A percentile compares a stretch with the other conserved stretches of the same genome.
phyloP scores from a whole-genome alignment of 1,140 invertebrate species.

The Aphelenchoides fujianensis region DNA sequence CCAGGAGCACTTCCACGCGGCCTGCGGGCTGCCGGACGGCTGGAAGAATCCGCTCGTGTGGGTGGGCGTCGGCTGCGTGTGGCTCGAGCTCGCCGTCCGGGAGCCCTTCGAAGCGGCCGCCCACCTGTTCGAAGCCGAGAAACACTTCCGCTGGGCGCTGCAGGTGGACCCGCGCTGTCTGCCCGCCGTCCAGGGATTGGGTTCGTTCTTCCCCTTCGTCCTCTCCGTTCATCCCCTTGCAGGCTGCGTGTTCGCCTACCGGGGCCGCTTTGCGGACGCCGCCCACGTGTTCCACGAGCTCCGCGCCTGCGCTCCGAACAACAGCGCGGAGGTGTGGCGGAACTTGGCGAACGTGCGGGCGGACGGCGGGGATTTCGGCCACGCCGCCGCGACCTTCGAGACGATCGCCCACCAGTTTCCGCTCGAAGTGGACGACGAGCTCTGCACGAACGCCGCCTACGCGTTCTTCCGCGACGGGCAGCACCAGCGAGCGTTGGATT shows the following conservation, averaged over 20 bases:
- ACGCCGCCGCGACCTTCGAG: not conserved
- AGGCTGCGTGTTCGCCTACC: not conserved
- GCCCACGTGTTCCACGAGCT: not conserved
- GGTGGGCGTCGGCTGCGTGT: not conserved
- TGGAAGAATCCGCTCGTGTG: not conserved
- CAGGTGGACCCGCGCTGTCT: not conserved
- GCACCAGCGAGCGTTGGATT: not conserved
- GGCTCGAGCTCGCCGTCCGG: not conserved
- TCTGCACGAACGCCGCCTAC: not conserved
- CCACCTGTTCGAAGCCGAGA: not conserved
- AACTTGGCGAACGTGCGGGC: not conserved
- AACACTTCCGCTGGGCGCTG: not conserved
- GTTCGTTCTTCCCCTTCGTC: not conserved
- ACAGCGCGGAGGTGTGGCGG: not conserved
- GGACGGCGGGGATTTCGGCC: not conserved
- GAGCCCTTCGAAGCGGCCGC: not conserved
- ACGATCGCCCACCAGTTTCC: not conserved
- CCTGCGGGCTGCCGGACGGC: not conserved
- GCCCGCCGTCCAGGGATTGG: not conserved
- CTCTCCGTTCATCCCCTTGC: not conserved
- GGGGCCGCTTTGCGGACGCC: not conserved
- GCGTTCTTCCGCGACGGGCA: not conserved
- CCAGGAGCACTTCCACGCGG: not conserved
- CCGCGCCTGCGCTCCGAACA: not conserved
- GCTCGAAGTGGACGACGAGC: not conserved